phyloP scores from a whole-genome alignment of 2,888 invertebrate genomes.

The Drosophila tanythrix region DNA sequence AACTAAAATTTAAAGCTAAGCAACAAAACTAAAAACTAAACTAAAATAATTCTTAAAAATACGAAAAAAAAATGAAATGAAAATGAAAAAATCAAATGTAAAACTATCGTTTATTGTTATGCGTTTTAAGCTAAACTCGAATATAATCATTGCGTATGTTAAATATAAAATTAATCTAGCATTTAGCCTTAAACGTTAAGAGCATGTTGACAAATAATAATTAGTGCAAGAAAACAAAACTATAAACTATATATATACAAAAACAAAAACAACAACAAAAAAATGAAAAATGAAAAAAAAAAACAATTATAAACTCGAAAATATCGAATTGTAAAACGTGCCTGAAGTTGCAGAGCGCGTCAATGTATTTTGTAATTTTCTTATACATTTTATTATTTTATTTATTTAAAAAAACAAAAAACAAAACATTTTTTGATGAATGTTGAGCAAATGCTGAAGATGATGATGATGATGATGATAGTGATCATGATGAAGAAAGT shows the following conservation, averaged over 20 bases:
- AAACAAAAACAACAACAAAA: slow-evolving; percentile 31
- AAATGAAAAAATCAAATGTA: slow-evolving; percentile 17
- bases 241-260: slow-evolving; percentile 24
- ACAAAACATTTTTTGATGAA: slow-evolving; percentile 51
- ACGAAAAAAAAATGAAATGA: neutral
- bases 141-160: slow-evolving; percentile 59
- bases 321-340: slow-evolving; percentile 59
- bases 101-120: slow-evolving; percentile 73
- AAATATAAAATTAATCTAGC: slow-evolving; percentile 66
- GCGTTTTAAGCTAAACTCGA: slow-evolving; percentile 75
- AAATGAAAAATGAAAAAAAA: slow-evolving; percentile 21
- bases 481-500: slow-evolving; percentile 60
- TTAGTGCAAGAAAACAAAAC: slow-evolving; percentile 37
- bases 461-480: slow-evolving; percentile 55
- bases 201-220: slow-evolving; percentile 62
- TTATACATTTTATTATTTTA: slow-evolving; percentile 74
- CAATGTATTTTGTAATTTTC: slow-evolving; percentile 66
- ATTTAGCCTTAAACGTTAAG: slow-evolving; percentile 55
- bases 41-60: slow-evolving; percentile 28
- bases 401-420: slow-evolving; percentile 65
- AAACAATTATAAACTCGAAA: slow-evolving; percentile 45
- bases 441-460: slow-evolving; percentile 50
- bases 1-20: slow-evolving; percentile 43
- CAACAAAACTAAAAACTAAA: slow-evolving; percentile 22
- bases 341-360: slow-evolving; percentile 72